phyloP scores from a whole-genome alignment of 2,113 vertebrate genomes.

The Ceyx margarethae region DNA sequence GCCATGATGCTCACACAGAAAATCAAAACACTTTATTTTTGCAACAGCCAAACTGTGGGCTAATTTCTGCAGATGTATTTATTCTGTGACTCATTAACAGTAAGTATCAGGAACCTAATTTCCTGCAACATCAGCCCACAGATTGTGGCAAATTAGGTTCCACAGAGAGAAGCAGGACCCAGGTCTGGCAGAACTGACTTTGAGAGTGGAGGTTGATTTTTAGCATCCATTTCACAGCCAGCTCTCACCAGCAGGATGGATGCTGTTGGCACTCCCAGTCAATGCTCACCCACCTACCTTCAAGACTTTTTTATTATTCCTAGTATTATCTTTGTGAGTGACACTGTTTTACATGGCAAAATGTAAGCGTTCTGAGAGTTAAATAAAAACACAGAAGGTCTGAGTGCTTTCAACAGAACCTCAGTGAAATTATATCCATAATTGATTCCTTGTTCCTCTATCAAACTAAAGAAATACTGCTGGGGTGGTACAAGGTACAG shows the following conservation, averaged over 20 bases:
- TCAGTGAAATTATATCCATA: not conserved
- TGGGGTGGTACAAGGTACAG: not conserved
- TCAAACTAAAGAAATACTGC: not conserved
- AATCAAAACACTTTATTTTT: slow-evolving; percentile 61
- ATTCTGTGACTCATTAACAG: slow-evolving; percentile 67
- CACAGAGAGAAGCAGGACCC: slow-evolving; percentile 43
- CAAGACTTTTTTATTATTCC: not conserved
- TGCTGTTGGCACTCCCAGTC: not conserved
- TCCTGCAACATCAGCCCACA: slow-evolving; percentile 69
- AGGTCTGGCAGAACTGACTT: slow-evolving; percentile 56
- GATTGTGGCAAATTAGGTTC: slow-evolving; percentile 69
- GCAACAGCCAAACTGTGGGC: slow-evolving; percentile 56
- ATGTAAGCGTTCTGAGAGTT: not conserved
- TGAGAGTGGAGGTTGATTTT: slow-evolving; percentile 55
- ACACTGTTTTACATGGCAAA: not conserved
- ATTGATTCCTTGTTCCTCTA: not conserved
- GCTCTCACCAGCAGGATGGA: slow-evolving; percentile 10
- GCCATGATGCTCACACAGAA: slow-evolving; percentile 48
- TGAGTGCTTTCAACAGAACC: not conserved
- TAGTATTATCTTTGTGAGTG: not conserved
- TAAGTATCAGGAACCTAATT: slow-evolving; percentile 65
- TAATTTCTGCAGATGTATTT: slow-evolving; percentile 73
- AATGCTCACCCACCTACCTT: not conserved
- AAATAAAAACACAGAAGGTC: not conserved
- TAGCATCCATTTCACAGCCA: slow-evolving; percentile 40